Conservation (phyloP, 2,888 invertebrate genomes). For the Gastrophysa polygoni region DNA sequence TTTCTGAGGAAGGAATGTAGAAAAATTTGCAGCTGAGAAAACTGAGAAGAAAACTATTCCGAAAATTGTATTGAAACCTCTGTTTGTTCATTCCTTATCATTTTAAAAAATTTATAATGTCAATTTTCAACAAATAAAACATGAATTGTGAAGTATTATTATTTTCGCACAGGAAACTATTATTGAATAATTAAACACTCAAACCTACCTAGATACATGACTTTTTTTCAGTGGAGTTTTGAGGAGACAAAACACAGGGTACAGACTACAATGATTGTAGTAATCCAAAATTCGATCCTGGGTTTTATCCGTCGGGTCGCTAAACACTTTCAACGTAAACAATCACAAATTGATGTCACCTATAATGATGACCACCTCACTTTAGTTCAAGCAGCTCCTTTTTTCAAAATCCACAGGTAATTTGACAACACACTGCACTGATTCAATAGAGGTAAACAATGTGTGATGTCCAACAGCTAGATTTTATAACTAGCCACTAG, state of each 20-base stretch:
- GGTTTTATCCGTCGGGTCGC: background rate
- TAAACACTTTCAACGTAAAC: background rate
- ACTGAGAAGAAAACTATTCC: too few species aligned
- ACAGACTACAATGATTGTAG: background rate
- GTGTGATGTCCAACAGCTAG: slow-evolving; percentile 32
- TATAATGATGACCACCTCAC: background rate
- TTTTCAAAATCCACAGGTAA: slow-evolving; percentile 21
- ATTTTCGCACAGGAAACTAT: too few species aligned
- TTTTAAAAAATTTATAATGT: too few species aligned
- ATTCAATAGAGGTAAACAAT: slow-evolving; percentile 41
- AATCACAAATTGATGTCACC: background rate
- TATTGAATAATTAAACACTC: background rate
- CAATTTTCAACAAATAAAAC: too few species aligned
- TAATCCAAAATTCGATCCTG: background rate
- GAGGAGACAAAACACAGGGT: background rate
- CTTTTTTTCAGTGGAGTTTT: background rate
- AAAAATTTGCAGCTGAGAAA: too few species aligned
- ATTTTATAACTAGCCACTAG: slow-evolving; percentile 23
- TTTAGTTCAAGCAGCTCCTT: background rate
- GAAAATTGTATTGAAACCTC: too few species aligned
- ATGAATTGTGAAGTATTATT: too few species aligned
- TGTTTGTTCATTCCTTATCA: too few species aligned
- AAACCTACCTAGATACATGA: background rate
- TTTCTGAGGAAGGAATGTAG: too few species aligned
- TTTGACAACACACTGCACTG: slow-evolving; percentile 31